These are phyloP conservation scores for Andrena hattorfiana DNA, from an alignment of 2,888 invertebrate genomes.

Conservation along the genomic window DNA sequence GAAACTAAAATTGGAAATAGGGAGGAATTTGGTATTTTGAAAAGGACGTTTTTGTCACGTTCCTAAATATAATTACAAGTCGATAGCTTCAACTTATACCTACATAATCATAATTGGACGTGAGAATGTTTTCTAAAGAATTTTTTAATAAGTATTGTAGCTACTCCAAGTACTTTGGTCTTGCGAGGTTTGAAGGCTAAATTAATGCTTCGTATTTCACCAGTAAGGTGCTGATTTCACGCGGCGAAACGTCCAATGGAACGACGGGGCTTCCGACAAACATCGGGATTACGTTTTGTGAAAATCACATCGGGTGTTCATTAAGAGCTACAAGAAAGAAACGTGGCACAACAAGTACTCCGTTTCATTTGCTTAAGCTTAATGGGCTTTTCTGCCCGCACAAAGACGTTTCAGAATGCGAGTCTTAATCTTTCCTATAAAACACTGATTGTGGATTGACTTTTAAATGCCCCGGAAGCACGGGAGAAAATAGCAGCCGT, in stretches of 20 bases:
- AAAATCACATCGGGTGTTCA: slow-evolving; percentile 26
- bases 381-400: slow-evolving; percentile 37
- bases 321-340: slow-evolving; percentile 14
- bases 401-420: slow-evolving; percentile 49
- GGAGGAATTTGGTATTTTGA: too few species aligned
- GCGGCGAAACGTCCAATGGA: slow-evolving; percentile 20
- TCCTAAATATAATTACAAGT: too few species aligned
- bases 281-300: slow-evolving; percentile 34
- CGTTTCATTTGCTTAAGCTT: slow-evolving; percentile 57
- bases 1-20: too few species aligned
- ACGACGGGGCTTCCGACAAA: slow-evolving; percentile 22
- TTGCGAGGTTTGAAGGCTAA: slow-evolving; percentile 8
- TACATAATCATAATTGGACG: slow-evolving; percentile 3
- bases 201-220: slow-evolving; percentile 44
- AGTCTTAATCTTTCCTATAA: slow-evolving; percentile 56
- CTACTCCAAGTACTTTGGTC: slow-evolving; percentile 1
- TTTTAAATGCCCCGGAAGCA: slow-evolving; percentile 58
- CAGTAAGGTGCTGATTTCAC: slow-evolving; percentile 14
- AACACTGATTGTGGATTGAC: slow-evolving; percentile 61
- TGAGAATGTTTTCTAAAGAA: not conserved
- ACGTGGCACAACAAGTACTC: slow-evolving; percentile 39
- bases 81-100: too few species aligned
- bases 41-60: too few species aligned
- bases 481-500: slow-evolving; percentile 51
- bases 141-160: slow-evolving; percentile 4